These are phyloP conservation scores for Orthonychiurus folsomi DNA, from an alignment of 2,888 invertebrate genomes.

Conservation along the genomic window DNA sequence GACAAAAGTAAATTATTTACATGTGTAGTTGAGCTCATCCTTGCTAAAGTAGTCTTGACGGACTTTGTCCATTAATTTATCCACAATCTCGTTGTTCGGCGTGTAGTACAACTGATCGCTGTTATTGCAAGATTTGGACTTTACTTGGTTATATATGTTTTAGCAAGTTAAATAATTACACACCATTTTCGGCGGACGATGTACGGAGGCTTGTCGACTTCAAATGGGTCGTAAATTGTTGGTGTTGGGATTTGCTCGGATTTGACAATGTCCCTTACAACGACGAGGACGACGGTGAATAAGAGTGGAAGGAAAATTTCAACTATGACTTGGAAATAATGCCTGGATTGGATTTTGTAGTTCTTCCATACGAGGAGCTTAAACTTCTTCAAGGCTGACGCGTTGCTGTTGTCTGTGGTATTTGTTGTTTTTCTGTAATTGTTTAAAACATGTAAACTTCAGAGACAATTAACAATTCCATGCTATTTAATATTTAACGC, in stretches of 20 bases:
- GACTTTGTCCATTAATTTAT: conserved; percentile 28
- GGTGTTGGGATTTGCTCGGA: conserved; percentile 47
- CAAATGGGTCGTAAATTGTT: conserved; percentile 43
- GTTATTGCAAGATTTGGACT: conserved; percentile 7
- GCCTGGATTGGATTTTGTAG: conserved; percentile 64
- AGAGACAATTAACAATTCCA: no score
- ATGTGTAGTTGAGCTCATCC: conserved; percentile 24
- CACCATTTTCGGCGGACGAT: background rate
- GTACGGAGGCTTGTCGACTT: conserved; percentile 21
- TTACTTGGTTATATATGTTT: background rate
- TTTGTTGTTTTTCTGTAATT: no score
- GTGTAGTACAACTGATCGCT: conserved; percentile 36
- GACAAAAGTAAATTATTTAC: conserved; percentile 19
- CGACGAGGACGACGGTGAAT: conserved; percentile 59
- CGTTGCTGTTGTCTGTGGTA: no score
- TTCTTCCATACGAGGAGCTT: conserved; percentile 73
- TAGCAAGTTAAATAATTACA: background rate
- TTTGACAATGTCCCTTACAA: conserved; percentile 59
- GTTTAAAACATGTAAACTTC: no score
- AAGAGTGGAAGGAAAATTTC: conserved; percentile 61
- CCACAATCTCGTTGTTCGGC: conserved; percentile 22
- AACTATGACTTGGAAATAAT: conserved; percentile 56
- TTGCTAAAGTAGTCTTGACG: conserved; percentile 24
- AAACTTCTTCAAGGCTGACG: conserved; percentile 46
- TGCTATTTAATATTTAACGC: no score